Conservation (phyloP, 2,797 vertebrate genomes). For the Hirundo rustica region DNA sequence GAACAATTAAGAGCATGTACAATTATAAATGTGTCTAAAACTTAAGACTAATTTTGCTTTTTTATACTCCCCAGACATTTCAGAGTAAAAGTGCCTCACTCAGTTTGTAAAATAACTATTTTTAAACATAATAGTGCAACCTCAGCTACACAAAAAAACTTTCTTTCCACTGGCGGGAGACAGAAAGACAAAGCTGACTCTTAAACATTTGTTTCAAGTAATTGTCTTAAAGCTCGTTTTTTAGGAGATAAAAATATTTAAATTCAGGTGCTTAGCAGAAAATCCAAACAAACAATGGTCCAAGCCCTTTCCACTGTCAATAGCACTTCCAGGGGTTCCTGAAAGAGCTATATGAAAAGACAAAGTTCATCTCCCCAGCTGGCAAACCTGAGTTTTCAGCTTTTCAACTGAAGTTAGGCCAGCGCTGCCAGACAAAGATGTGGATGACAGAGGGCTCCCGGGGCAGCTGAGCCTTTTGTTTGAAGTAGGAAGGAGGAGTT, state of each 20-base stretch:
- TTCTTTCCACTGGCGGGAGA: not conserved
- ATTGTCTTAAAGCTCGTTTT: not conserved
- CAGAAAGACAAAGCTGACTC: not conserved
- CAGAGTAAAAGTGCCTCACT: not conserved
- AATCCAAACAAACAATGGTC: not conserved
- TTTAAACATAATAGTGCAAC: not conserved
- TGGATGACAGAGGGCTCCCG: not conserved
- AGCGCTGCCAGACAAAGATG: not conserved
- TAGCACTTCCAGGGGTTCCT: not conserved
- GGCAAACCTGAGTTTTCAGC: not conserved
- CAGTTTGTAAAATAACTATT: not conserved
- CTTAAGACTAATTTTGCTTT: not conserved
- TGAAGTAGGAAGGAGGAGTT: not conserved
- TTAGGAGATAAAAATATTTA: not conserved
- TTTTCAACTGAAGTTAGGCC: not conserved
- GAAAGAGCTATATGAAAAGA: not conserved
- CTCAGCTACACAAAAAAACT: not conserved
- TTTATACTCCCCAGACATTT: not conserved
- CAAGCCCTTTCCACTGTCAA: not conserved
- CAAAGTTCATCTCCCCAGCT: not conserved
- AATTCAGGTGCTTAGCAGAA: not conserved
- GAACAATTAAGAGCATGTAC: slow-evolving; percentile 23
- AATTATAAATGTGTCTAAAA: slow-evolving; percentile 37
- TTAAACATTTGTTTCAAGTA: not conserved
- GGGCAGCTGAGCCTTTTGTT: not conserved